A percentile compares a stretch with the other conserved stretches of the same genome.
These are phyloP conservation scores for Triops cancriformis DNA, from an alignment of 1,140 invertebrate genomes.

Conservation along the genomic window DNA sequence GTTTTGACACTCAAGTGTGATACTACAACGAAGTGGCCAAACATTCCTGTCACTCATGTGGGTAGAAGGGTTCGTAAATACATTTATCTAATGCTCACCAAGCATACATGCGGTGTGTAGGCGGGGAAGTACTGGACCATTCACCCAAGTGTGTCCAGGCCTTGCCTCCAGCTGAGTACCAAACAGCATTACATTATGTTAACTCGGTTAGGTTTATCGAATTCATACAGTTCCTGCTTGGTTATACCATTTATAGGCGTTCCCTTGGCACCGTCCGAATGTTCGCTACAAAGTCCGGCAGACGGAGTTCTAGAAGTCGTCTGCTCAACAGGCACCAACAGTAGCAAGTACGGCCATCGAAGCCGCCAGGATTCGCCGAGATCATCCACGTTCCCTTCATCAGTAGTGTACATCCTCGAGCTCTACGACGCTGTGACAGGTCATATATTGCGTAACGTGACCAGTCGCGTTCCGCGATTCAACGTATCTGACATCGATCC, in stretches of 20 bases:
- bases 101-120: neutral
- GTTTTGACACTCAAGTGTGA: neutral
- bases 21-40: neutral
- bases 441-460: constrained; percentile 23
- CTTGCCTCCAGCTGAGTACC: neutral
- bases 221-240: neutral
- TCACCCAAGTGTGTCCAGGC: neutral
- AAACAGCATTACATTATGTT: neutral
- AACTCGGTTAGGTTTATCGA: neutral
- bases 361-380: neutral
- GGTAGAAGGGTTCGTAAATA: neutral
- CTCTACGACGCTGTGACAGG: constrained; percentile 25
- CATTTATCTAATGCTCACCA: neutral
- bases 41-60: neutral
- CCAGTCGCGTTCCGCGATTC: constrained; percentile 18
- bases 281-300: constrained; percentile 19
- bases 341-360: neutral
- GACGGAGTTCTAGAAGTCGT: constrained; percentile 17
- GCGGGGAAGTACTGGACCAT: neutral
- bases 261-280: constrained; percentile 20
- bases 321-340: constrained; percentile 7
- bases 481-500: constrained; percentile 25
- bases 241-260: neutral
- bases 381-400: constrained; percentile 1
- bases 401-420: constrained; percentile 18